These are phyloP conservation scores for Bovichtus diacanthus DNA, from an alignment of 2,797 vertebrate genomes.

Conservation along the genomic window DNA sequence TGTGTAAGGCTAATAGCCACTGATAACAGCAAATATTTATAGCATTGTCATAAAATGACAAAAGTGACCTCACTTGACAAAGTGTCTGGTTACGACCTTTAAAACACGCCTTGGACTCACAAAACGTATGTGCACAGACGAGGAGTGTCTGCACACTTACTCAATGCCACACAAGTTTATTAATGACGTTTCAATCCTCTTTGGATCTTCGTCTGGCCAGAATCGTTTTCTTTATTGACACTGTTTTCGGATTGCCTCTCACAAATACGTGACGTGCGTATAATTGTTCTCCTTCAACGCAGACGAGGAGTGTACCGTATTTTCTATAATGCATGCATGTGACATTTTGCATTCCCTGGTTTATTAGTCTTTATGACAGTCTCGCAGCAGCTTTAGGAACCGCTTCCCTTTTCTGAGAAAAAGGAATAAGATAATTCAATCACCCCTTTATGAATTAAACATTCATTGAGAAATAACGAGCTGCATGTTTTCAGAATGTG, in stretches of 20 bases:
- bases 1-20: too few relatives aligned
- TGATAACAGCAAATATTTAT: conserved; percentile 1
- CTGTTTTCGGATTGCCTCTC: too few relatives aligned
- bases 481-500: conserved; percentile 36
- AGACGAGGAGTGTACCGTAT: not conserved
- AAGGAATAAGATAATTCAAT: conserved; percentile 35
- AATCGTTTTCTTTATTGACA: too few relatives aligned
- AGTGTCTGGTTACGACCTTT: conserved; percentile 5
- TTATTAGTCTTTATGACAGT: conserved; percentile 45
- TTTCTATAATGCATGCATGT: conserved; percentile 26
- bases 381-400: conserved; percentile 6
- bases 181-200: too few relatives aligned
- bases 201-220: too few relatives aligned
- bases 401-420: not conserved
- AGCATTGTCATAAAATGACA: not conserved
- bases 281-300: not conserved
- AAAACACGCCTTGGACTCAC: conserved; percentile 10
- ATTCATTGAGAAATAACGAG: conserved; percentile 43
- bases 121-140: not conserved
- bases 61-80: conserved; percentile 5
- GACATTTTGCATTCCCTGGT: conserved; percentile 30
- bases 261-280: too few relatives aligned
- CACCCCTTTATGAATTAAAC: conserved; percentile 60
- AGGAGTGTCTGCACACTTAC: not conserved
- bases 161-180: too few relatives aligned